Percentiles rank a stretch among this genome's conserved stretches.
Conservation (phyloP, 2,113 vertebrate species). For the Siniperca knerii region DNA sequence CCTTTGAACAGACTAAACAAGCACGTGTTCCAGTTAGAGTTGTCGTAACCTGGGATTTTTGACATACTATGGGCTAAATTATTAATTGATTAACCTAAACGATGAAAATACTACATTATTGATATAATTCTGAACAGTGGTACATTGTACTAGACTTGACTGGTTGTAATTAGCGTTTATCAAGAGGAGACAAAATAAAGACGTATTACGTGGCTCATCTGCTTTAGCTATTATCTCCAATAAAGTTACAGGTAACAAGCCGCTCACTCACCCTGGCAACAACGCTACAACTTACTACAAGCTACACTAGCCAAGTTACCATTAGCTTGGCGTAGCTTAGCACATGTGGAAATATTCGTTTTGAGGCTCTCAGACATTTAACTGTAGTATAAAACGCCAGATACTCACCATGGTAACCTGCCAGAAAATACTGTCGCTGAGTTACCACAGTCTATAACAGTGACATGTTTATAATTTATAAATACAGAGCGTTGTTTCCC, state of each 20-base stretch:
- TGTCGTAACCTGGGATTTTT: not conserved
- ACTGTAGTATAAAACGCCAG: not conserved
- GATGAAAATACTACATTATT: not conserved
- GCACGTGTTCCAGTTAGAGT: not conserved
- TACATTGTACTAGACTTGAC: not conserved
- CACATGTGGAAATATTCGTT: slow-evolving; percentile 3
- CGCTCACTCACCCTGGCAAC: not conserved
- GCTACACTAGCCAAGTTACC: not conserved
- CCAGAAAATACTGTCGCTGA: too few relatives aligned
- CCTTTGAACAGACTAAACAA: not conserved
- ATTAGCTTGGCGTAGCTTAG: slow-evolving; percentile 51
- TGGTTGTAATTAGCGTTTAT: not conserved
- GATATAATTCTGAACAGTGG: not conserved
- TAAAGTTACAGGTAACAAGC: not conserved
- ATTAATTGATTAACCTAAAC: too few relatives aligned
- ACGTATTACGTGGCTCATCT: not conserved
- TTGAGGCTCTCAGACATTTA: not conserved
- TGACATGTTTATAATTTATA: slow-evolving; percentile 2
- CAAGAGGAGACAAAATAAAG: not conserved
- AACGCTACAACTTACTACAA: not conserved
- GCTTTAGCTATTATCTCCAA: not conserved
- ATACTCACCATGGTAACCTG: slow-evolving; percentile 64
- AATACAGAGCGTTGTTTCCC: not conserved
- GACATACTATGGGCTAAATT: not conserved
- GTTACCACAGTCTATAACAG: not conserved